Conservation (phyloP, 2,797 vertebrate genomes). For the Enteromius unitaeniatus region DNA sequence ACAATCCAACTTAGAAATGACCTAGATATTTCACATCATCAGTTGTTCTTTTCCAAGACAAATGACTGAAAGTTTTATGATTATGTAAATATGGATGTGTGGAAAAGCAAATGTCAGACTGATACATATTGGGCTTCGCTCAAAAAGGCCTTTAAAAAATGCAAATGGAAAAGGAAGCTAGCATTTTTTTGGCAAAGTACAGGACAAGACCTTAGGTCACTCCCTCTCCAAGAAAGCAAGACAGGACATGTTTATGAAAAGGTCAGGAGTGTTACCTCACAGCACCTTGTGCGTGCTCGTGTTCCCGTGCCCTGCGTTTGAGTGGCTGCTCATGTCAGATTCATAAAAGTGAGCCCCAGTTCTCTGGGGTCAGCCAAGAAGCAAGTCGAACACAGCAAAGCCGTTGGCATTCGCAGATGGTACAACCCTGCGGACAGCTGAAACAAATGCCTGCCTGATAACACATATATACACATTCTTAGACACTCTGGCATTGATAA, state of each 20-base stretch:
- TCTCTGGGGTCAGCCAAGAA: conserved; percentile 75
- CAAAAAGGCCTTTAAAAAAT: conserved; percentile 10
- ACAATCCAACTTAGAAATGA: background rate
- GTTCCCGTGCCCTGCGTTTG: conserved; percentile 68
- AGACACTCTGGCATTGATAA: conserved; percentile 34
- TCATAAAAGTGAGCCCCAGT: conserved; percentile 77
- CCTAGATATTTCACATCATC: background rate
- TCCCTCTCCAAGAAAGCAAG: conserved; percentile 47
- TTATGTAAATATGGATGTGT: conserved; percentile 42
- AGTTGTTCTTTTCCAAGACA: conserved; percentile 9
- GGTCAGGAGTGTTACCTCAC: conserved; percentile 47
- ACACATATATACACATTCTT: conserved; percentile 36
- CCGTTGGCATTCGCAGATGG: conserved; percentile 62
- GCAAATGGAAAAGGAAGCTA: conserved; percentile 40
- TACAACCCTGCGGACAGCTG: conserved; percentile 5
- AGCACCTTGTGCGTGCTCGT: conserved; percentile 46
- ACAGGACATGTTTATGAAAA: conserved; percentile 54
- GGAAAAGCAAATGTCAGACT: conserved; percentile 41
- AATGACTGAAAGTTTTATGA: conserved; percentile 7
- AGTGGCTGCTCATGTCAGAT: conserved; percentile 74
- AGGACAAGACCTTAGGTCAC: conserved; percentile 58
- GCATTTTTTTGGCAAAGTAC: conserved; percentile 32
- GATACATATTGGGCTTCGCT: conserved; percentile 20
- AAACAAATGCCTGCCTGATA: conserved; percentile 46
- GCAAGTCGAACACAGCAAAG: conserved; percentile 58